A percentile compares a stretch with the other conserved stretches of the same genome.
These are phyloP conservation scores for Drosophila anceps DNA, from an alignment of 2,888 invertebrate genomes.

Conservation along the genomic window DNA sequence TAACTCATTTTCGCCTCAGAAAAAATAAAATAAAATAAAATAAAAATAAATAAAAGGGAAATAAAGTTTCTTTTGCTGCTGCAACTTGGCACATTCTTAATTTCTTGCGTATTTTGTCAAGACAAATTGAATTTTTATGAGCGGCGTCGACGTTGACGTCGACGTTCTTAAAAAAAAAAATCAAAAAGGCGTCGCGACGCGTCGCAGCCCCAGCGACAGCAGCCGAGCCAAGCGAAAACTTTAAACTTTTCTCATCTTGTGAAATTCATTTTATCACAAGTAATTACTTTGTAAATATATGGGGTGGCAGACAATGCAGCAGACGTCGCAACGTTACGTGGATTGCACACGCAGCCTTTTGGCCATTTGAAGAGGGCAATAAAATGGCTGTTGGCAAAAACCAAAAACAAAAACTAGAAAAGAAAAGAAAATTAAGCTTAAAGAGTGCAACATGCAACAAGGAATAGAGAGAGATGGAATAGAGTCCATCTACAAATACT, in stretches of 20 bases:
- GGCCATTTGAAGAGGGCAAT: constrained; percentile 64
- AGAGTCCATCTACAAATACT: neutral
- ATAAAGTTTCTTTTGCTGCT: constrained; percentile 78
- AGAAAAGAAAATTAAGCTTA: constrained; percentile 28
- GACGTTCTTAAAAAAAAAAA: constrained; percentile 31
- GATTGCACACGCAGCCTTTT: constrained; percentile 61
- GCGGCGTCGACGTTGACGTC: constrained; percentile 50
- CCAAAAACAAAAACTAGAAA: neutral
- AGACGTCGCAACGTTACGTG: constrained; percentile 52
- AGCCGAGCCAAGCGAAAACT: constrained; percentile 62
- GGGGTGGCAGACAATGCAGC: constrained; percentile 66
- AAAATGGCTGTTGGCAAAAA: constrained; percentile 37
- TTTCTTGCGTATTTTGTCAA: constrained; percentile 82
- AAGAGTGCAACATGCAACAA: constrained; percentile 44
- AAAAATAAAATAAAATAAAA: constrained; percentile 56
- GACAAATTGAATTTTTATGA: constrained; percentile 80
- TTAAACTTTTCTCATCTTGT: constrained; percentile 82
- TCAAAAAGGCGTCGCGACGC: constrained; percentile 50
- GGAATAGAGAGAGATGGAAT: neutral
- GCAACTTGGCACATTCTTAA: constrained; percentile 79
- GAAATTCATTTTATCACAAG: constrained; percentile 83
- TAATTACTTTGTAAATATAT: constrained; percentile 83
- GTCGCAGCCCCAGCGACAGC: constrained; percentile 16
- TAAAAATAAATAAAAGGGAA: constrained; percentile 66
- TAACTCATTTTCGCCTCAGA: constrained; percentile 74